Evolutionary conservation across 1,140 invertebrate genomes (phyloP).

Genomic region (Scaptomyza pallida): DNA sequence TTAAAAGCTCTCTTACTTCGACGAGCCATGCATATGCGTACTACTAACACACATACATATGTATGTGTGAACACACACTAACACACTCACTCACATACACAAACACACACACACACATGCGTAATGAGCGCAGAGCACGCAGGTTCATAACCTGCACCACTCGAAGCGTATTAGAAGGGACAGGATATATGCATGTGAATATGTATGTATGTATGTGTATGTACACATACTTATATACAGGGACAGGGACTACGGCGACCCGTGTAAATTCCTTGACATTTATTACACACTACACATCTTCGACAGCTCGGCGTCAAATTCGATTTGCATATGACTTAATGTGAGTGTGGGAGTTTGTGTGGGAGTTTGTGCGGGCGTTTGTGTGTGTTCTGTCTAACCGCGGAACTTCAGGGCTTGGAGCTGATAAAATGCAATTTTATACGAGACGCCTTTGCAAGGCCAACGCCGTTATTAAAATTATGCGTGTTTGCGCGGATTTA

Average conservation of each 20-base stretch:
- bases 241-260: conserved; percentile 52
- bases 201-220: conserved; percentile 7
- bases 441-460: conserved; percentile 52
- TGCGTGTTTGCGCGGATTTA: neutral
- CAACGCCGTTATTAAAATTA: conserved; percentile 5
- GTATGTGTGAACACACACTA: conserved; percentile 6
- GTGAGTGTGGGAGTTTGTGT: conserved; percentile 21
- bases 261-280: conserved; percentile 82
- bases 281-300: conserved; percentile 66
- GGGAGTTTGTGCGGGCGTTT: too few relatives aligned
- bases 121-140: conserved; percentile 65
- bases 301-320: conserved; percentile 71
- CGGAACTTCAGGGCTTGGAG: neutral
- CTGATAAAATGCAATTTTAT: conserved; percentile 27
- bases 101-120: conserved; percentile 60
- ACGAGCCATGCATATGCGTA: conserved; percentile 71
- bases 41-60: conserved; percentile 74
- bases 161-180: conserved; percentile 73
- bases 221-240: conserved; percentile 21
- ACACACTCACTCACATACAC: conserved; percentile 4
- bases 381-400: conserved; percentile 17
- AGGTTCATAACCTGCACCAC: conserved; percentile 83
- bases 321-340: conserved; percentile 57
- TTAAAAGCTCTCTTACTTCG: conserved; percentile 74
- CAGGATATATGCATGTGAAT: conserved; percentile 40